Percentiles rank a stretch among this genome's conserved stretches.
phyloP scores from a whole-genome alignment of 2,113 vertebrate species.

The Limanda limanda region DNA sequence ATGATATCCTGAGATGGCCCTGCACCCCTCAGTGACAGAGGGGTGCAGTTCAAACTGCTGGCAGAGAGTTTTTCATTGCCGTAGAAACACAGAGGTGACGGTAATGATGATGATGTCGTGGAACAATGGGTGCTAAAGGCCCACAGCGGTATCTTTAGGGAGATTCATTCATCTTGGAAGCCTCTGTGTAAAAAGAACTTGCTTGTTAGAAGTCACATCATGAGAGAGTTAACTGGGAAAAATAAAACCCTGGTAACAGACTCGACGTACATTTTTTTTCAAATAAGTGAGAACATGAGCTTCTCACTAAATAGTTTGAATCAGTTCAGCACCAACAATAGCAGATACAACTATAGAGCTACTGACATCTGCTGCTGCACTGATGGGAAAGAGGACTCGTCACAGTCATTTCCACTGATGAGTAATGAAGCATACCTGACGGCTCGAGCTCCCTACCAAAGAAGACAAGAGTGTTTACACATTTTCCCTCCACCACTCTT shows the following conservation, averaged over 20 bases:
- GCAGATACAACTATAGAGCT: slow-evolving; percentile 22
- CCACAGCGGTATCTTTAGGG: slow-evolving; percentile 20
- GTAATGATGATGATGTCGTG: slow-evolving; percentile 55
- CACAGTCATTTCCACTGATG: slow-evolving; percentile 8
- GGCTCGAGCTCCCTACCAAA: slow-evolving; percentile 1
- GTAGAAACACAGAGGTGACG: slow-evolving; percentile 55
- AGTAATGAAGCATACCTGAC: slow-evolving; percentile 56
- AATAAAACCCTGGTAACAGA: slow-evolving; percentile 2
- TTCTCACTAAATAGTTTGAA: slow-evolving; percentile 24
- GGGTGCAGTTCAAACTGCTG: slow-evolving; percentile 60
- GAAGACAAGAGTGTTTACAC: neutral
- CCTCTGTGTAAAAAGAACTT: slow-evolving; percentile 1
- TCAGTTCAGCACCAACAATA: slow-evolving; percentile 31
- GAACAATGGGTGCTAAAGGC: slow-evolving; percentile 51
- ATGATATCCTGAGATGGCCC: slow-evolving; percentile 73
- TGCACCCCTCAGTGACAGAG: slow-evolving; percentile 56
- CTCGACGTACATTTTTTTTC: neutral
- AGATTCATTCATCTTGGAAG: slow-evolving; percentile 21
- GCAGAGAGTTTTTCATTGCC: slow-evolving; percentile 25
- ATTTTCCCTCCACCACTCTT: slow-evolving; percentile 7
- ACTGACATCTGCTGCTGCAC: slow-evolving; percentile 41
- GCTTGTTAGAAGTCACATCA: neutral
- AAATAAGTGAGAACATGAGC: slow-evolving; percentile 12
- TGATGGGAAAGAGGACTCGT: neutral
- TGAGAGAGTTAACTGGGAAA: slow-evolving; percentile 16